Conservation (phyloP, 2,888 invertebrate species). For the Falcaria lacertinaria region DNA sequence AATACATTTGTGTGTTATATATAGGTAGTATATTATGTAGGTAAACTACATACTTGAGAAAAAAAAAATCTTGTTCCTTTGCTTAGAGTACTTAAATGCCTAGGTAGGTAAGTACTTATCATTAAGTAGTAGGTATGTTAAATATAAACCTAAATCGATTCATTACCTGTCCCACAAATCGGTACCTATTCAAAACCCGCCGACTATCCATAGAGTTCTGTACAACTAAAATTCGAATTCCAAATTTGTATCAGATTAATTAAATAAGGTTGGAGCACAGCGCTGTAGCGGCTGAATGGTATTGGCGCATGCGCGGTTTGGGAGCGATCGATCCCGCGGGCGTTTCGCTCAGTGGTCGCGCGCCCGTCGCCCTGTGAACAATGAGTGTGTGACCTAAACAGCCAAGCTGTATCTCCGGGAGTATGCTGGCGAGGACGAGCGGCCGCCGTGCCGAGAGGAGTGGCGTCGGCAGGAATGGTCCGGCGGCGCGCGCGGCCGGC, state of each 20-base stretch:
- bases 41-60: too few relatives aligned
- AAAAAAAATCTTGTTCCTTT: too few relatives aligned
- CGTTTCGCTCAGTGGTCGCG: constrained; percentile 69
- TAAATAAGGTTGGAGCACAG: constrained; percentile 37
- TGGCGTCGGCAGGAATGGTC: constrained; percentile 76
- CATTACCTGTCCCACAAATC: not conserved
- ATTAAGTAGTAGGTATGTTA: not conserved
- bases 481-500: constrained; percentile 78
- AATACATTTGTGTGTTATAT: too few relatives aligned
- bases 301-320: constrained; percentile 45
- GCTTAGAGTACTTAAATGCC: too few relatives aligned
- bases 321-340: constrained; percentile 60
- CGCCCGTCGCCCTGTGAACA: constrained; percentile 68
- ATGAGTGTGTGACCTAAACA: constrained; percentile 73
- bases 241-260: constrained; percentile 16
- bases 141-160: not conserved
- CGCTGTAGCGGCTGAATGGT: constrained; percentile 51
- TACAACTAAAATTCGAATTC: constrained; percentile 1
- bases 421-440: constrained; percentile 78
- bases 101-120: too few relatives aligned
- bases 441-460: constrained; percentile 74
- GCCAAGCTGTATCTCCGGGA: constrained; percentile 79
- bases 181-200: not conserved
- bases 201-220: not conserved
- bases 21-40: too few relatives aligned